Evolutionary conservation across 2,797 vertebrate genomes (phyloP).

Genomic region (Apodemus agrarius): DNA sequence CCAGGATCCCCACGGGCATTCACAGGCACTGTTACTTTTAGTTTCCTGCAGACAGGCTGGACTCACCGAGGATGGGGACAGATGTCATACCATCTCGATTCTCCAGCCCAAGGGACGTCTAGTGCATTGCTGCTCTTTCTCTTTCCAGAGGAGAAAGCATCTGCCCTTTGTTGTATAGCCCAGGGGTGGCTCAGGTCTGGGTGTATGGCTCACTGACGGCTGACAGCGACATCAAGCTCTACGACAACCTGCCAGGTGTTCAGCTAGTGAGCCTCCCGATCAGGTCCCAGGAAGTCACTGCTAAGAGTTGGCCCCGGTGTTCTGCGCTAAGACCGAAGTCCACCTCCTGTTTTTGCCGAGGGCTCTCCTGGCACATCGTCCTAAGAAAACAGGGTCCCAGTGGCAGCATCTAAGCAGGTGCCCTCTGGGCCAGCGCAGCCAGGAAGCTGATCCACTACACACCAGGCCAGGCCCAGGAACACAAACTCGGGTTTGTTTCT

Average conservation of each 20-base stretch:
- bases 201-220: not conserved
- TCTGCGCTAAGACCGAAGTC: not conserved
- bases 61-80: not conserved
- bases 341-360: not conserved
- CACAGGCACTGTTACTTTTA: not conserved
- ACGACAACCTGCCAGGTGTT: not conserved
- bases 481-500: not conserved
- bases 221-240: not conserved
- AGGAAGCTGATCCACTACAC: not conserved
- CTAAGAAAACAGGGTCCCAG: not conserved
- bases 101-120: not conserved
- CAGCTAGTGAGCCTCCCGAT: not conserved
- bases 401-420: not conserved
- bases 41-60: not conserved
- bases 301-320: not conserved
- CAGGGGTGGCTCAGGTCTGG: not conserved
- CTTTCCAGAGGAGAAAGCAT: not conserved
- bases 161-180: not conserved
- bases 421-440: not conserved
- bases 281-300: not conserved
- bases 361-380: not conserved
- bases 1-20: rapidly evolving
- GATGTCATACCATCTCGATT: too few relatives aligned
- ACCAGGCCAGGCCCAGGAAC: not conserved
- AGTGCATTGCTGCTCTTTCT: not conserved